Evolutionary conservation across 2,113 vertebrate genomes (phyloP).

Genomic region (Speoplatyrhinus poulsoni): DNA sequence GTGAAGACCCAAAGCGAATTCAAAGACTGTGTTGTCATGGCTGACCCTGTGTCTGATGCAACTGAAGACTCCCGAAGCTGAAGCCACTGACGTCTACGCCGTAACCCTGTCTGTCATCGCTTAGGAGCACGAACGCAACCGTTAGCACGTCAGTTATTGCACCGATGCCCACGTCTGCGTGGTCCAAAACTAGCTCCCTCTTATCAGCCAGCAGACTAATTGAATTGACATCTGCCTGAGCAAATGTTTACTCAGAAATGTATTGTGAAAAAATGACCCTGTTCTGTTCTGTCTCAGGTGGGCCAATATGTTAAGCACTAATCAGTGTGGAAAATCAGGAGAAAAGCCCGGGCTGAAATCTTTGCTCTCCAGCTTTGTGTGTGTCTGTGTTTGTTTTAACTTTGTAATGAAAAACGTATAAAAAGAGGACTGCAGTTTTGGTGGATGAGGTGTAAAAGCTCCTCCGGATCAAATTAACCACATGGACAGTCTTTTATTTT

Average conservation of each 20-base stretch:
- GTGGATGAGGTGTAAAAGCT: conserved; percentile 65
- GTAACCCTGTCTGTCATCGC: conserved; percentile 47
- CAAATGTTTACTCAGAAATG: conserved; percentile 70
- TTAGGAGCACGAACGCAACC: conserved; percentile 60
- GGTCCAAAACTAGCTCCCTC: conserved; percentile 55
- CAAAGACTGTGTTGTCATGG: conserved; percentile 47
- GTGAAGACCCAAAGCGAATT: conserved; percentile 37
- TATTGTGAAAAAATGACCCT: conserved; percentile 67
- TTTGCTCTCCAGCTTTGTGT: conserved; percentile 21
- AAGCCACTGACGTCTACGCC: conserved; percentile 38
- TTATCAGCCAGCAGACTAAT: conserved; percentile 66
- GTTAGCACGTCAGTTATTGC: conserved; percentile 64
- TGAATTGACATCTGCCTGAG: conserved; percentile 67
- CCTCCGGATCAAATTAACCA: conserved; percentile 66
- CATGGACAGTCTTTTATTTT: conserved; percentile 66
- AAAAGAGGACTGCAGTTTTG: conserved; percentile 43
- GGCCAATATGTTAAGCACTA: conserved; percentile 61
- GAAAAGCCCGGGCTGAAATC: conserved; percentile 52
- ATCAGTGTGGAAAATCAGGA: conserved; percentile 69
- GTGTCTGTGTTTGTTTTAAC: conserved; percentile 28
- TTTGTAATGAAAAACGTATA: conserved; percentile 43
- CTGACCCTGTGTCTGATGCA: conserved; percentile 55
- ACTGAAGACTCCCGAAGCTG: conserved; percentile 62
- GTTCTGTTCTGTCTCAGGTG: conserved; percentile 61
- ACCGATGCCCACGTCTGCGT: conserved; percentile 55